A percentile compares a stretch with the other conserved stretches of the same genome.
Conservation (phyloP, 2,888 invertebrate species). For the Andrena haemorrhoa region DNA sequence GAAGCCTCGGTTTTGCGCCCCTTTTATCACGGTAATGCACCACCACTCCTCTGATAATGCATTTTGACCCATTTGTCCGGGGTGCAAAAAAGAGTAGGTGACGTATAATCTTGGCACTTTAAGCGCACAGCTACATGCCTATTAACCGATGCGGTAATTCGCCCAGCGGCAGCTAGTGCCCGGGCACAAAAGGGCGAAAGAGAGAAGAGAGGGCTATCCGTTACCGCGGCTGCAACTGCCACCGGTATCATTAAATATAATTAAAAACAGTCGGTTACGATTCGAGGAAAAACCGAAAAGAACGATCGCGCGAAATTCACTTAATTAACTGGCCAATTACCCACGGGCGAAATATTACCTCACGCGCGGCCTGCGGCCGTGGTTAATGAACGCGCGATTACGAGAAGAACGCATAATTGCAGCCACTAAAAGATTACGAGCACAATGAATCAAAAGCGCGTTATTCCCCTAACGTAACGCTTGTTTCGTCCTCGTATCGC, state of each 20-base stretch:
- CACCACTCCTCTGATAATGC: constrained; percentile 52
- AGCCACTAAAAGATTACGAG: constrained; percentile 44
- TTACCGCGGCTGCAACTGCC: constrained; percentile 33
- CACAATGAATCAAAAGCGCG: constrained; percentile 43
- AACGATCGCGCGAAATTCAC: constrained; percentile 25
- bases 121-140: constrained; percentile 52
- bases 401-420: constrained; percentile 47
- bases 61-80: constrained; percentile 60
- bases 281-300: constrained; percentile 38
- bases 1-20: constrained; percentile 41
- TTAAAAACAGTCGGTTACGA: constrained; percentile 41
- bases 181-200: constrained; percentile 32
- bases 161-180: constrained; percentile 6
- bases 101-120: constrained; percentile 63
- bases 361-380: not conserved
- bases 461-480: constrained; percentile 16
- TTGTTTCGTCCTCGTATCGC: constrained; percentile 37
- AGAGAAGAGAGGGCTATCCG: not conserved
- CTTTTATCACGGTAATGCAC: constrained; percentile 65
- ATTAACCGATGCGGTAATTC: constrained; percentile 60
- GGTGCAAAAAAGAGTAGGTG: constrained; percentile 32
- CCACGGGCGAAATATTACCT: constrained; percentile 22
- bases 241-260: constrained; percentile 40
- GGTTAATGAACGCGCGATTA: constrained; percentile 45
- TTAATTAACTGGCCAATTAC: constrained; percentile 52